Evolutionary conservation across 2,113 vertebrate species (phyloP).

Genomic region (Pteronura brasiliensis): DNA sequence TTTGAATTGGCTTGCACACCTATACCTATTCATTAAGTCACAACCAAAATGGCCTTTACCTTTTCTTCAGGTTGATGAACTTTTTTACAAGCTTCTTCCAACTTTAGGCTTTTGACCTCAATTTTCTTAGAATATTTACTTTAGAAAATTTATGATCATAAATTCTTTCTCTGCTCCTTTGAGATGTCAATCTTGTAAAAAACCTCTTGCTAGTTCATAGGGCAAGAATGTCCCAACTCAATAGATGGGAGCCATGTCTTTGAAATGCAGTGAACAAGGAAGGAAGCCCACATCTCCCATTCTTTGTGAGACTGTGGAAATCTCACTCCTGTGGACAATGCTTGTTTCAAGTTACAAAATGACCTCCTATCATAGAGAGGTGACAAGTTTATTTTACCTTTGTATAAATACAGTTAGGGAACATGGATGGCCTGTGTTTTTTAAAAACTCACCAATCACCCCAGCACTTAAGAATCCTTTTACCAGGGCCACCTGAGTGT

Average conservation of each 20-base stretch:
- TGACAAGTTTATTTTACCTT: background rate
- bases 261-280: background rate
- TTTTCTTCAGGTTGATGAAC: background rate
- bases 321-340: background rate
- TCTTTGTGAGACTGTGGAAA: background rate
- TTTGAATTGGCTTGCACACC: background rate
- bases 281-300: background rate
- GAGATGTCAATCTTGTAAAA: background rate
- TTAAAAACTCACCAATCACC: background rate
- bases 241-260: background rate
- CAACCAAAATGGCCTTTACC: background rate
- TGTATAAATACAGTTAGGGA: background rate
- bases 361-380: background rate
- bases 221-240: background rate
- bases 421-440: background rate
- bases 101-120: background rate
- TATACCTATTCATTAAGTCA: background rate
- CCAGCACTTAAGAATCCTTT: too few relatives aligned
- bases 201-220: background rate
- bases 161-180: background rate
- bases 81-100: background rate
- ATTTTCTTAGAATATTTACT: background rate
- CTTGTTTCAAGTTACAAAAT: background rate
- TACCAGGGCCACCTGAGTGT: too few relatives aligned
- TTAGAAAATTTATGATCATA: background rate